Evolutionary conservation across 2,113 vertebrate genomes (phyloP), one percentile per base, ranked within the genome.

Genomic region (Dromaius novaehollandiae): DNA sequence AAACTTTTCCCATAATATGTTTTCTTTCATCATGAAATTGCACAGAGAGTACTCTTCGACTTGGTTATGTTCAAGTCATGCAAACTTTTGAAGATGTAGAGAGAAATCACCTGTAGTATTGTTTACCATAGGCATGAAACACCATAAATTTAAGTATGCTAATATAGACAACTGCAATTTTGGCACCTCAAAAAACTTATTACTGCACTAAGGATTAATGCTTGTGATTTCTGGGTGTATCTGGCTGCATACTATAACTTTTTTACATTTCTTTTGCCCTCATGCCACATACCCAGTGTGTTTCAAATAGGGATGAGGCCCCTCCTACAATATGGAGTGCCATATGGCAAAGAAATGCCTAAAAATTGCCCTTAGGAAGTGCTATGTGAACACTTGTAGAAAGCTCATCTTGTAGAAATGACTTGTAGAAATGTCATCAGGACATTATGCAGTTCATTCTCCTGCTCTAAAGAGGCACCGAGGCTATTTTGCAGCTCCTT

Each of bases 11-110:
- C 56, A 56, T 68, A 68, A 68, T 58, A 69, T 4, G 53, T 76
- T 84, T 94, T 83, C 56, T 82, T 96, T 92, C 32, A 86, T 88
- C 64, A 87, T n/a, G 51, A 84, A 71, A 69, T 84, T 90, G 7
- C 19, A 90, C 48, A 71, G 73, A 93, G 94, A 51, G 8, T 71
- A 76, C 24, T 88, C 78, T 86, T 88, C 7, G 18, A 92, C 93
- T 81, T 89, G 17, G 11, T 75, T 82, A 40, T 58, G 46, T 21
- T 79, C 30, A 71, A 71, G 46, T 65, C 4, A 51, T 89, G 68
- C 2, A 20, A 86, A 81, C 22, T 86, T 92, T 48, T 77, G 36
- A 16, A 75, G 63, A 65, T 19, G 15, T 3, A 83, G n/a, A 20
- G 44, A 58, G 28, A 83, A 81, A 66, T 80, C 63, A 44, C 53